Evolutionary conservation across 2,888 invertebrate genomes (phyloP).

Genomic region (Thymelicus lineola): DNA sequence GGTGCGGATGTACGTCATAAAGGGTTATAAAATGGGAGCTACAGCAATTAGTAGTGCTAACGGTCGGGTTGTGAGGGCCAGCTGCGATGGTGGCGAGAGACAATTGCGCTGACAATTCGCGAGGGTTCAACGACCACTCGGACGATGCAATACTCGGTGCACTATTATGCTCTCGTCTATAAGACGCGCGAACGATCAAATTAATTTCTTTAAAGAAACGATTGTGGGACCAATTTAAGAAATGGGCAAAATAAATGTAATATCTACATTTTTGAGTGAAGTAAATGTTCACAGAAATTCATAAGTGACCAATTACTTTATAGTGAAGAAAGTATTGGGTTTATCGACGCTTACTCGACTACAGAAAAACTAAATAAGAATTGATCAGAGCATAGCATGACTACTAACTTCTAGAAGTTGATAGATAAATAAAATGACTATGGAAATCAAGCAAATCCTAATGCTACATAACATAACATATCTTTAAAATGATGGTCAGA

Average conservation of each 20-base stretch:
- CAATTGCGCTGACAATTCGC: slow-evolving; percentile 74
- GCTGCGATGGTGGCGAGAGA: slow-evolving; percentile 63
- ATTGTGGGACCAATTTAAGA: not conserved
- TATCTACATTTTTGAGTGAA: too few relatives aligned
- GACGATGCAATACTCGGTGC: slow-evolving; percentile 38
- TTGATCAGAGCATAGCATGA: too few relatives aligned
- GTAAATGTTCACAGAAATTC: too few relatives aligned
- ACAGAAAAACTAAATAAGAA: too few relatives aligned
- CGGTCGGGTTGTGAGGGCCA: slow-evolving; percentile 61
- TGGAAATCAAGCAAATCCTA: too few relatives aligned
- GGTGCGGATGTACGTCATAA: slow-evolving; percentile 48
- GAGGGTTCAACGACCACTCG: slow-evolving; percentile 69
- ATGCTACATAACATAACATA: too few relatives aligned
- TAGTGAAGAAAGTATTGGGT: too few relatives aligned
- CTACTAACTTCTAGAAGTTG: too few relatives aligned
- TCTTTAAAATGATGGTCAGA: too few relatives aligned
- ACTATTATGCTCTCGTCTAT: slow-evolving; percentile 32
- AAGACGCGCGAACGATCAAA: slow-evolving; percentile 18
- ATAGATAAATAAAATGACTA: too few relatives aligned
- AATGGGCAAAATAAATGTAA: not conserved
- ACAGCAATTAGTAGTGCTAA: slow-evolving; percentile 67
- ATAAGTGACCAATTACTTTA: too few relatives aligned
- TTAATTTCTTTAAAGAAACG: not conserved
- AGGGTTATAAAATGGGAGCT: slow-evolving; percentile 65
- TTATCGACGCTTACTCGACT: too few relatives aligned